Evolutionary conservation across 2,113 vertebrate species (phyloP).

Genomic region (Phainopepla nitens): DNA sequence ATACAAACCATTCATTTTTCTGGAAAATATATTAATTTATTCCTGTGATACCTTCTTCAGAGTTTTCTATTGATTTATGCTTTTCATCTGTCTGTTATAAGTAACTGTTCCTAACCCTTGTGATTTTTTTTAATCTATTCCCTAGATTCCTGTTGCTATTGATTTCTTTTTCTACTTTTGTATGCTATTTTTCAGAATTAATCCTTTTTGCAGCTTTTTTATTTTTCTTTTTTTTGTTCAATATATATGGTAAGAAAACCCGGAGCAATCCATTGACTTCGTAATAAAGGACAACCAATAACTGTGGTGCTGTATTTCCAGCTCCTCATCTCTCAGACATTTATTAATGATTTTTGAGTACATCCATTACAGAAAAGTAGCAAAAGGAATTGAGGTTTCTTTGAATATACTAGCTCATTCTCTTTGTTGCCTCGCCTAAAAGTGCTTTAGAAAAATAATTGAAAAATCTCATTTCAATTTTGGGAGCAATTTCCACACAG

Average conservation of each 20-base stretch:
- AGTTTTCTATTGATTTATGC: conserved; percentile 41
- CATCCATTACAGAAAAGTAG: neutral
- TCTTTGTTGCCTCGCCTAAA: neutral
- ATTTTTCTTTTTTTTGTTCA: neutral
- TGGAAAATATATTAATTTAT: neutral
- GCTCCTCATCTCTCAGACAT: neutral
- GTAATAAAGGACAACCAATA: neutral
- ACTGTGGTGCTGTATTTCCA: neutral
- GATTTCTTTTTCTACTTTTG: conserved; percentile 8
- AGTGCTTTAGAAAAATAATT: neutral
- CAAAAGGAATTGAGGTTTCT: neutral
- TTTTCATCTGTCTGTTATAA: conserved; percentile 47
- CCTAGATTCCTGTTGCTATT: conserved; percentile 11
- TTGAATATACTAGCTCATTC: neutral
- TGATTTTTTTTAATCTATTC: neutral
- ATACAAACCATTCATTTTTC: neutral
- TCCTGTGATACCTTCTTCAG: conserved; percentile 23
- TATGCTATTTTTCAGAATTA: conserved; percentile 36
- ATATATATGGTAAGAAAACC: neutral
- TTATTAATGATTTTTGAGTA: conserved; percentile 21
- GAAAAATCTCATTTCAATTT: neutral
- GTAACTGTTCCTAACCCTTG: neutral
- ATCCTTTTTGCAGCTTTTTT: neutral
- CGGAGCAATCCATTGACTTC: neutral
- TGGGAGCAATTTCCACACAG: rapidly evolving